Conservation (phyloP, 2,113 vertebrate species). For the Cranoglanis bouderius region DNA sequence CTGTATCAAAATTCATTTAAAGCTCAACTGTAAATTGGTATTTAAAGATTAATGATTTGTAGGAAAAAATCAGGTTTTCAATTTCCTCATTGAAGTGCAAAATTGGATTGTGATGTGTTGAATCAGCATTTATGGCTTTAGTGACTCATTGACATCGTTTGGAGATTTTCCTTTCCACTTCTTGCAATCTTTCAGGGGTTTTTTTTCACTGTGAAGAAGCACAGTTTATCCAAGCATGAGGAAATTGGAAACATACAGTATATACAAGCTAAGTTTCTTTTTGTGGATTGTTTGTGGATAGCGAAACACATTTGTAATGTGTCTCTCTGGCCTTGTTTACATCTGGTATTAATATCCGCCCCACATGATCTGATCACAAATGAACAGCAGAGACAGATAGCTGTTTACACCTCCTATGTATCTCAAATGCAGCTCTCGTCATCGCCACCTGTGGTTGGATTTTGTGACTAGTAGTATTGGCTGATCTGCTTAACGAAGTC, state of each 20-base stretch:
- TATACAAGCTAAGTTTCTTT: not conserved
- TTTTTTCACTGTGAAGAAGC: not conserved
- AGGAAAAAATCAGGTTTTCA: not conserved
- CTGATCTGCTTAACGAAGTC: not conserved
- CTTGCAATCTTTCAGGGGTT: not conserved
- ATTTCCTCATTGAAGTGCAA: not conserved
- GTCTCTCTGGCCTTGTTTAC: not conserved
- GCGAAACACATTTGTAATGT: not conserved
- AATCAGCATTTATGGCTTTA: not conserved
- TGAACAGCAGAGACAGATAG: not conserved
- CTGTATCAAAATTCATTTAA: not conserved
- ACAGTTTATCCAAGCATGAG: not conserved
- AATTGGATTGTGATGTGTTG: not conserved
- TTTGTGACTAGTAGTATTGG: not conserved
- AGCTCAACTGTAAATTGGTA: not conserved
- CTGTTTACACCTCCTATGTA: not conserved
- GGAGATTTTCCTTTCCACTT: not conserved
- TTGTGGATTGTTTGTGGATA: not conserved
- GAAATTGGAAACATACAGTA: not conserved
- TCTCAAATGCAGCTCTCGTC: not conserved
- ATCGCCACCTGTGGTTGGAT: not conserved
- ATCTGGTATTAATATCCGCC: not conserved
- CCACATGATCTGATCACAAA: not conserved
- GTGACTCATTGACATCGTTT: not conserved
- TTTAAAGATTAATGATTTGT: not conserved